These are phyloP conservation scores for Acromyrmex heyeri DNA, from an alignment of 1,140 invertebrate genomes.

Conservation along the genomic window DNA sequence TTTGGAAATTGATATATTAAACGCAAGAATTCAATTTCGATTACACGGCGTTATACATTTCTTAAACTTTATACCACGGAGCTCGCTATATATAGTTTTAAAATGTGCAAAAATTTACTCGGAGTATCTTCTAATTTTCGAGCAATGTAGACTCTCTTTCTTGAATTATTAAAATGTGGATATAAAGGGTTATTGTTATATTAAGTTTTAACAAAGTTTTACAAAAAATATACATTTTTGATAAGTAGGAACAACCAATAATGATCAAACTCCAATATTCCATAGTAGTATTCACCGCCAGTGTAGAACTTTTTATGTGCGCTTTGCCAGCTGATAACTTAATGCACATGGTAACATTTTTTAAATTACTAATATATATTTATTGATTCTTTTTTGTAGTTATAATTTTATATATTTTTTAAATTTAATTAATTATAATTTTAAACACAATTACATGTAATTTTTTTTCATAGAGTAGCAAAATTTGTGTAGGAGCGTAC, in stretches of 20 bases:
- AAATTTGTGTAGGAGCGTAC: not conserved
- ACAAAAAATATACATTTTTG: not conserved
- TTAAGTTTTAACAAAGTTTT: not conserved
- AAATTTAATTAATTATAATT: not conserved
- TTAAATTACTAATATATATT: no score
- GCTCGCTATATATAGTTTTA: no score
- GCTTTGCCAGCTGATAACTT: constrained; percentile 69
- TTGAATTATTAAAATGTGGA: not conserved
- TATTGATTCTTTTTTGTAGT: no score
- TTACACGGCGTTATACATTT: no score
- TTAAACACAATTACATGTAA: not conserved
- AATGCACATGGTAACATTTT: constrained; percentile 50
- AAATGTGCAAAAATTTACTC: no score
- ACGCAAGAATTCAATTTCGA: no score
- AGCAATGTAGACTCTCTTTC: not conserved
- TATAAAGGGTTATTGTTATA: not conserved
- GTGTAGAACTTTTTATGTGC: constrained; percentile 71
- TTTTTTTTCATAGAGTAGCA: constrained; percentile 41
- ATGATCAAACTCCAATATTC: constrained; percentile 65
- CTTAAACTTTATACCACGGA: no score
- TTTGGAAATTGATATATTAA: no score
- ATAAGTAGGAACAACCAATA: constrained; percentile 65
- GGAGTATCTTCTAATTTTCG: no score
- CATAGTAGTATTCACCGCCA: constrained; percentile 61
- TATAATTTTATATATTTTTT: no score